A percentile compares a stretch with the other conserved stretches of the same genome.
Conservation (phyloP, 2,113 vertebrate species). For the Melospiza georgiana region DNA sequence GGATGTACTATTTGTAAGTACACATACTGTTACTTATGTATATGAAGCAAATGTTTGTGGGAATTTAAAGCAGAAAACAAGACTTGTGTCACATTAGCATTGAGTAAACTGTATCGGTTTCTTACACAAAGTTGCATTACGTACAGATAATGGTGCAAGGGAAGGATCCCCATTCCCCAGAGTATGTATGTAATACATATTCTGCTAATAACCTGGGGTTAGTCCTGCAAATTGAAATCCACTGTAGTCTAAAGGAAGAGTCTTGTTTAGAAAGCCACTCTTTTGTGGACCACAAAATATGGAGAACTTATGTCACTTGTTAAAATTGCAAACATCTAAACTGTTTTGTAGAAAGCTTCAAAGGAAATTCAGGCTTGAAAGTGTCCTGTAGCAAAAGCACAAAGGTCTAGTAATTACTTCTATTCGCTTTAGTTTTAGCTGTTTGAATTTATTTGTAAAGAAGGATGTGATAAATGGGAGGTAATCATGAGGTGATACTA, state of each 20-base stretch:
- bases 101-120: neutral
- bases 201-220: neutral
- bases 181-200: fast-evolving
- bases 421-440: neutral
- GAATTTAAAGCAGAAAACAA: neutral
- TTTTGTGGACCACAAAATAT: neutral
- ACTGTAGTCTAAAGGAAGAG: neutral
- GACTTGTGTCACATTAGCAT: neutral
- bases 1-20: neutral
- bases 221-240: neutral
- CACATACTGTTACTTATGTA: neutral
- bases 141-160: neutral
- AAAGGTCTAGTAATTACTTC: neutral
- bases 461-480: neutral
- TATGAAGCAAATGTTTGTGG: neutral
- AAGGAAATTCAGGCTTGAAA: neutral
- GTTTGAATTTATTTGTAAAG: neutral
- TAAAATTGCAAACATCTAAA: neutral
- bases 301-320: neutral
- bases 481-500: neutral
- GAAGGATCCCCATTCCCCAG: neutral
- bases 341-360: neutral
- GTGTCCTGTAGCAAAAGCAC: neutral
- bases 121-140: neutral
- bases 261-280: neutral